phyloP scores from a whole-genome alignment of 2,797 vertebrate genomes.

The Prionace glauca region DNA sequence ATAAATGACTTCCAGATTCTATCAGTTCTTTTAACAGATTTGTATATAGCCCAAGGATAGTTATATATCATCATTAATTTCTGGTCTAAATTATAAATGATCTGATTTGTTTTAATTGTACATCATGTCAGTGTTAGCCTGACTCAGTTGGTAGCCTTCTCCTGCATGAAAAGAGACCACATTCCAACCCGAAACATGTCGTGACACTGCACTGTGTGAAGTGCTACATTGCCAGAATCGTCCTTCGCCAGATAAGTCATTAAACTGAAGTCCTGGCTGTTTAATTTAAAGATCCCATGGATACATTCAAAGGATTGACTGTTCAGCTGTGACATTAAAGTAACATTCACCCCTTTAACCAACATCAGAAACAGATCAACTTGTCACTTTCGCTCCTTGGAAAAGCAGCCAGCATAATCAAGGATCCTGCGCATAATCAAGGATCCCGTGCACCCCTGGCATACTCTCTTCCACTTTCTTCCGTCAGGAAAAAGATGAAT shows the following conservation, averaged over 20 bases:
- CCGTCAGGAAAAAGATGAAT: too few species aligned
- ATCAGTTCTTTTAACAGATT: constrained; percentile 3
- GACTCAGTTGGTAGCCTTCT: neutral
- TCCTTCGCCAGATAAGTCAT: neutral
- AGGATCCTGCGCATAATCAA: too few species aligned
- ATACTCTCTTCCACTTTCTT: too few species aligned
- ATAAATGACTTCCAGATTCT: constrained; percentile 18
- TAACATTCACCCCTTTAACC: neutral
- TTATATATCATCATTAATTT: constrained; percentile 21
- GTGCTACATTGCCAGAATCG: neutral
- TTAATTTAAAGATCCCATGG: neutral
- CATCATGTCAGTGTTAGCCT: constrained; percentile 29
- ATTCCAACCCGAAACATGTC: neutral
- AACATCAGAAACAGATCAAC: neutral
- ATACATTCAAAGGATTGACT: neutral
- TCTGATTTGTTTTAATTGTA: constrained; percentile 22
- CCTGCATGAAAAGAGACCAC: neutral
- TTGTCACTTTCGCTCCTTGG: neutral
- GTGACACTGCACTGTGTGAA: neutral
- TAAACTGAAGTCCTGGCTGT: neutral
- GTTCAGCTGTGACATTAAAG: neutral
- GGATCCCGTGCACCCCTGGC: too few species aligned
- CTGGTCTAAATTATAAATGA: constrained; percentile 20
- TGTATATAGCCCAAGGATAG: neutral
- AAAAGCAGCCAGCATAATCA: too few species aligned